A percentile compares a stretch with the other conserved stretches of the same genome.
Conservation (phyloP, 1,140 invertebrate genomes). For the Sycobia sp. region DNA sequence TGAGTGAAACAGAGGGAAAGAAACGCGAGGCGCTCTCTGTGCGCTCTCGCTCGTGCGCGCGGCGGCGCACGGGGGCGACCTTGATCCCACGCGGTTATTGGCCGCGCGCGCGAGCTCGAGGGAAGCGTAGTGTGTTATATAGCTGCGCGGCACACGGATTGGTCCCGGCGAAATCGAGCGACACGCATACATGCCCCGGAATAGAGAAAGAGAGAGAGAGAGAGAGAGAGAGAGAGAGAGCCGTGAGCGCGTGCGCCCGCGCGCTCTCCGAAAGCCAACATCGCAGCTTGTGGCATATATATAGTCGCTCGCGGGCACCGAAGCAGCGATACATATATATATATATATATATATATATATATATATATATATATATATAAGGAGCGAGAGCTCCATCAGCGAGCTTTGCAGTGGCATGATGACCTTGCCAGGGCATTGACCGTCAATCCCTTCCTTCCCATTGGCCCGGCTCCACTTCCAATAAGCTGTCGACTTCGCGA, state of each 20-base stretch:
- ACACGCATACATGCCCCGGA: constrained; percentile 24
- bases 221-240: too few species aligned
- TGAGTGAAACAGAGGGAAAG: background rate
- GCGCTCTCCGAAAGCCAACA: too few species aligned
- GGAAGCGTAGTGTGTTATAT: too few species aligned
- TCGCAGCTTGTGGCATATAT: too few species aligned
- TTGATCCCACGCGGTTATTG: constrained; percentile 59
- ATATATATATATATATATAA: background rate
- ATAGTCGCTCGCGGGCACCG: background rate
- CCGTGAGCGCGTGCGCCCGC: too few species aligned
- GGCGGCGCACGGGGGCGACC: constrained; percentile 46
- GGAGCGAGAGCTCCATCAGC: background rate
- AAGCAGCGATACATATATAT: too few species aligned
- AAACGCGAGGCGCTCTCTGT: too few species aligned
- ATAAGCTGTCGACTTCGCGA: constrained; percentile 26
- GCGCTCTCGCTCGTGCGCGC: too few species aligned
- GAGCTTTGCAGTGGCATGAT: constrained; percentile 41
- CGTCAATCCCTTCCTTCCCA: constrained; percentile 43
- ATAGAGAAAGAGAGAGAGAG: too few species aligned
- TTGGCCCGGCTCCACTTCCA: constrained; percentile 36
- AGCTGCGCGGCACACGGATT: constrained; percentile 36
- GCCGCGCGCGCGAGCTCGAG: constrained; percentile 44
- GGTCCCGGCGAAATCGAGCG: constrained; percentile 37
- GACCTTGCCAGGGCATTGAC: constrained; percentile 57
- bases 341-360: too few species aligned